Conservation (phyloP, 2,113 vertebrate species). For the Heliornis fulica region DNA sequence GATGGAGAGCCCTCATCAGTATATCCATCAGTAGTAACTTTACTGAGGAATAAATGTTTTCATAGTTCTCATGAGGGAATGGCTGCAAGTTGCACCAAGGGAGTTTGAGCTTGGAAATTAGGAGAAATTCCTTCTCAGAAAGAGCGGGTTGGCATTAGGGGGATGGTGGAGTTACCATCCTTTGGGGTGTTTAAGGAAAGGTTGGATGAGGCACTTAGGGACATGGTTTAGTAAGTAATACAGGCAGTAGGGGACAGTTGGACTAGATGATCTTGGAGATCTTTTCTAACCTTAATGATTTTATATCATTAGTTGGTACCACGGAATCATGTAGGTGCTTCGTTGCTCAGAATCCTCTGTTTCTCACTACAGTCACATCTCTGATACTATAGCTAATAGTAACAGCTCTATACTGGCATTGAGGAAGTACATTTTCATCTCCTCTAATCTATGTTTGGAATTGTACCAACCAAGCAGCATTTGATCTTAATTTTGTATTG, state of each 20-base stretch:
- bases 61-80: not conserved
- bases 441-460: not conserved
- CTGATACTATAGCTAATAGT: not conserved
- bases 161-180: no score
- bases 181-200: no score
- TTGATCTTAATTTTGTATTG: not conserved
- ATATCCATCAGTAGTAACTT: conserved; percentile 13
- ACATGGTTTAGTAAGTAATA: no score
- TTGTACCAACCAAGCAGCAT: not conserved
- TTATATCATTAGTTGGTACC: no score
- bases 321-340: not conserved
- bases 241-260: no score
- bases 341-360: not conserved
- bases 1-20: not conserved
- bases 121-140: no score
- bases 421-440: not conserved
- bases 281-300: no score
- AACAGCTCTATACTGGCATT: not conserved
- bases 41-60: conserved; percentile 47
- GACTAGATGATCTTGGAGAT: no score
- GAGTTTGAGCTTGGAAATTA: no score
- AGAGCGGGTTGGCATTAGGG: no score
- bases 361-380: not conserved
- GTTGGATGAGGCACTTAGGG: no score
- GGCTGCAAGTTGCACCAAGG: no score